These are phyloP conservation scores for Semotilus atromaculatus DNA, from an alignment of 2,797 vertebrate genomes.

Conservation along the genomic window DNA sequence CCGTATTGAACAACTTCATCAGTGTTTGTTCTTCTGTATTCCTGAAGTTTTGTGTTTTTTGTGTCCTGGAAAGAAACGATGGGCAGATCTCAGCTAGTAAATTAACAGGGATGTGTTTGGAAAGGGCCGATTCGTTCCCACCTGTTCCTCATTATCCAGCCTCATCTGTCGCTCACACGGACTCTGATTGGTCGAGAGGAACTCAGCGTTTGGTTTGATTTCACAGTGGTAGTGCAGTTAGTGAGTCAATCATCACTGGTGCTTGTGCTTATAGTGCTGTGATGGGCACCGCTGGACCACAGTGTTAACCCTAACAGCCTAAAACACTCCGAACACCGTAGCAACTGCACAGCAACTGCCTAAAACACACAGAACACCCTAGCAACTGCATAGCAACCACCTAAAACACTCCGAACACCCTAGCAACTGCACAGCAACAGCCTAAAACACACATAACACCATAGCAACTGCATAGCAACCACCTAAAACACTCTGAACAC, in stretches of 20 bases:
- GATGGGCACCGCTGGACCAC: not conserved
- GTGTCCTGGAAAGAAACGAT: constrained; percentile 15
- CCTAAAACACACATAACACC: not conserved
- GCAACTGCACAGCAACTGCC: too few species aligned
- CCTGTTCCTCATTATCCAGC: constrained; percentile 22
- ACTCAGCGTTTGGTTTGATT: not conserved
- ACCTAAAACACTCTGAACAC: not conserved
- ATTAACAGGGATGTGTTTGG: constrained; percentile 21
- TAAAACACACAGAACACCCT: too few species aligned
- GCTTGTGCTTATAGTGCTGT: too few species aligned
- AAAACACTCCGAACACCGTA: too few species aligned
- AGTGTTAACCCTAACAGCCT: not conserved
- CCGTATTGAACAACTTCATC: not conserved
- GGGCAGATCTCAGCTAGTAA: constrained; percentile 28
- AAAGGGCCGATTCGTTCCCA: constrained; percentile 3
- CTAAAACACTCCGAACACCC: too few species aligned
- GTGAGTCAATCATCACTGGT: not conserved
- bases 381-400: too few species aligned
- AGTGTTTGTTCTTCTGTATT: not conserved
- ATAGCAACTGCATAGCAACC: not conserved
- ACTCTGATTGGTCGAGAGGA: constrained; percentile 1
- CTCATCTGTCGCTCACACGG: constrained; percentile 11
- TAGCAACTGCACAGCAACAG: not conserved
- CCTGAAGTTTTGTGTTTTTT: not conserved
- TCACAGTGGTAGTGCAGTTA: not conserved